Percentiles rank a stretch among this genome's conserved stretches.
Evolutionary conservation across 2,113 vertebrate species (phyloP).

Genomic region (Paralichthys olivaceus): DNA sequence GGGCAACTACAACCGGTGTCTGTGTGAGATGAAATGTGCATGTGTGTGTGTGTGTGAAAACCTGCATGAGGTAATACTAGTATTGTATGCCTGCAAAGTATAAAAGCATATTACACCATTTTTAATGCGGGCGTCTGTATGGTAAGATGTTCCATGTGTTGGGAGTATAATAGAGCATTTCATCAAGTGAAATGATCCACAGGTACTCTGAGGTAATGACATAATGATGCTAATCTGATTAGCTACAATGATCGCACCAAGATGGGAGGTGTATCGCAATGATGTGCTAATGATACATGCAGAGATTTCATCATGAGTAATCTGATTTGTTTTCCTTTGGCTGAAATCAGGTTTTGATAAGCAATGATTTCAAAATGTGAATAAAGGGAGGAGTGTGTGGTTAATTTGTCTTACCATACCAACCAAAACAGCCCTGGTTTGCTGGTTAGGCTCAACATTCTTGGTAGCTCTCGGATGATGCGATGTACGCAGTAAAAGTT

Average conservation of each 20-base stretch:
- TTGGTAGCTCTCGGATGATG: conserved; percentile 38
- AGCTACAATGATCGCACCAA: conserved; percentile 35
- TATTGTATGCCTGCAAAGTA: conserved; percentile 39
- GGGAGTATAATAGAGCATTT: conserved; percentile 39
- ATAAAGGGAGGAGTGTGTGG: conserved; percentile 12
- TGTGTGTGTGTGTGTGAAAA: conserved; percentile 33
- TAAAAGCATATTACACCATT: conserved; percentile 45
- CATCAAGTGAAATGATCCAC: conserved; percentile 48
- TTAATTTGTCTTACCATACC: conserved; percentile 35
- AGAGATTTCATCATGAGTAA: conserved; percentile 32
- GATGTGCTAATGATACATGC: conserved; percentile 44
- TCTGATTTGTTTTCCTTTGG: conserved; percentile 48
- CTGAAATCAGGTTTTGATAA: conserved; percentile 51
- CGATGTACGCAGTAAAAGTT: conserved; percentile 40
- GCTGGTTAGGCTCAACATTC: conserved; percentile 42
- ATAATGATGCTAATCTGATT: conserved; percentile 57
- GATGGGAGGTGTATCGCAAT: conserved; percentile 22
- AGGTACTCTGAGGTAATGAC: conserved; percentile 68
- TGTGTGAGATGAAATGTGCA: conserved; percentile 9
- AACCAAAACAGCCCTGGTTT: conserved; percentile 29
- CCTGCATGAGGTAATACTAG: conserved; percentile 51
- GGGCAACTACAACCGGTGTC: not conserved
- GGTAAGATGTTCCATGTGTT: conserved; percentile 61
- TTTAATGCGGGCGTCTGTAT: conserved; percentile 35
- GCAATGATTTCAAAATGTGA: conserved; percentile 47